Base-by-base conservation (phyloP, 2,113 vertebrate genomes). In the Blennius ocellaris region DNA sequence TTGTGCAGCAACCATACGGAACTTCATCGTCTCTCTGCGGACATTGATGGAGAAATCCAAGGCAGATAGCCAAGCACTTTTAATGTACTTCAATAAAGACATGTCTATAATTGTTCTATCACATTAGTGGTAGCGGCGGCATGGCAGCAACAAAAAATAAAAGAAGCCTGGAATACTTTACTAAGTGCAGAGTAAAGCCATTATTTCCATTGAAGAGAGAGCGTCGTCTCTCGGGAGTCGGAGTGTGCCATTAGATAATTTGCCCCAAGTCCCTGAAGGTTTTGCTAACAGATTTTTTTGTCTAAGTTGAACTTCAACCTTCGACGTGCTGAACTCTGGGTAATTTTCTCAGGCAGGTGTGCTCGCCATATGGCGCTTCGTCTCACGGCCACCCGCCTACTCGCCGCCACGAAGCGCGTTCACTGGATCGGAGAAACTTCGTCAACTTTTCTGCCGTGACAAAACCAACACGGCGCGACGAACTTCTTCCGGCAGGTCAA, bases 1-100 rank as follows among this genome's bases (percentile, higher is more conserved):
- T 11, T 21, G 7, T 11, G 49, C 49, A 16, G 12, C 14, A 54
- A 55, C 53, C 37, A 39, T 38, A 39, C 53, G 38, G 21, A 38
- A n/a, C 21, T 8, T 7, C n/a, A n/a, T 14, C 11, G 47, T 62
- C 48, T 36, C 37, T 49, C 11, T 12, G 0, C 45, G 15, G 48
- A 52, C 9, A 52, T 10, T 30, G 50, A 62, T 45, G 39, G 45
- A 37, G 44, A 62, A 62, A 49, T 49, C 12, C 14, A 17, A 38
- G 49, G 30, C 38, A 62, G 37, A 0, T 39, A 17, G 11, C n/a
- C 36, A 40, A 0, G 14, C 45, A 48, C 14, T 47, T 62, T 2
- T 37, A 17, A 40, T 17, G n/a, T 17, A 39, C 16, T 40, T 40
- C 0, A n/a, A 50, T 40, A 7, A 63, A 49, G 45, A 12, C 14